A percentile compares a stretch with the other conserved stretches of the same genome.
phyloP scores from a whole-genome alignment of 1,140 invertebrate genomes.

The Nasonia longicornis region DNA sequence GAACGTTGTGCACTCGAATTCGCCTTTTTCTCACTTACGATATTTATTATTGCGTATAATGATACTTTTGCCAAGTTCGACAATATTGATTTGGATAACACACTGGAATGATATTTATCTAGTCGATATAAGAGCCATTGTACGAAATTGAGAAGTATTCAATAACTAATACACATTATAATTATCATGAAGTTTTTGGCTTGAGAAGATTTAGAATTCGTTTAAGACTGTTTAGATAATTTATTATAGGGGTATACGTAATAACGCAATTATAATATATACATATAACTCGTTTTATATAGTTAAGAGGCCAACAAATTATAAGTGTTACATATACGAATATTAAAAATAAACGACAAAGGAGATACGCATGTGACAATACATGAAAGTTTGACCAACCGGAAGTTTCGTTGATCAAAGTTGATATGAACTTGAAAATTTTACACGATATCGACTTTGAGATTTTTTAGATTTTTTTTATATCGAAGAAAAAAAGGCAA shows the following conservation, averaged over 20 bases:
- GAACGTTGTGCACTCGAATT: no score
- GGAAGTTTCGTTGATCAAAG: neutral
- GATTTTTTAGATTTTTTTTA: neutral
- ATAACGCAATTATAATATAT: neutral
- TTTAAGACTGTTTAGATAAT: neutral
- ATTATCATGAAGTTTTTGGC: neutral
- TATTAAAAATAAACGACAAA: neutral
- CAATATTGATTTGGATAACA: neutral
- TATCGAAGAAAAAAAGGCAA: neutral
- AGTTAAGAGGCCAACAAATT: neutral
- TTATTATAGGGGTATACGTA: neutral
- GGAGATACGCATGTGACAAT: slow-evolving; percentile 2
- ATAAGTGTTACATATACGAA: neutral
- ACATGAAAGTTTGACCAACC: neutral
- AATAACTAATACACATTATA: neutral
- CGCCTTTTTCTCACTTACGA: no score
- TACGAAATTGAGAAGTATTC: neutral
- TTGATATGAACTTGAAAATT: neutral
- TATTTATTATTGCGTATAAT: no score
- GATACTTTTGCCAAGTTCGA: no score
- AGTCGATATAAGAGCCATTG: neutral
- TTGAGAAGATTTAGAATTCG: neutral
- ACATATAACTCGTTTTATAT: neutral
- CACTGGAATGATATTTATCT: neutral
- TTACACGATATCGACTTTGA: neutral